Percentiles rank a stretch among this genome's conserved stretches.
These are phyloP conservation scores for Strigamia maritima DNA, from an alignment of 2,888 invertebrate species.

Conservation along the genomic window DNA sequence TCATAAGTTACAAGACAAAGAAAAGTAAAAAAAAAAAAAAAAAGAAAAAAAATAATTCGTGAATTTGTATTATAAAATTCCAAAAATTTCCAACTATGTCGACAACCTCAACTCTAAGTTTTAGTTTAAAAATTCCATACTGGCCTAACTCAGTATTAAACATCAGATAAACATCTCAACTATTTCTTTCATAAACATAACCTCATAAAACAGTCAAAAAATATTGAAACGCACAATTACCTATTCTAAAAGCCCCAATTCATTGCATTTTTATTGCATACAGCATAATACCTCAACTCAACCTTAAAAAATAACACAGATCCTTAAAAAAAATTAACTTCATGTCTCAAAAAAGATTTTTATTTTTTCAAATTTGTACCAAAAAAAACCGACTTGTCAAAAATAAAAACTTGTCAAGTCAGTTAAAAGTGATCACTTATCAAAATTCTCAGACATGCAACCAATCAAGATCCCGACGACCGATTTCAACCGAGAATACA, in stretches of 20 bases:
- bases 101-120: neutral
- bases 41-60: neutral
- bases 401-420: constrained; percentile 18
- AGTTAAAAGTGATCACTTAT: constrained; percentile 11
- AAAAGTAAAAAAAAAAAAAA: neutral
- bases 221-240: neutral
- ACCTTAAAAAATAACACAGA: neutral
- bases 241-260: constrained; percentile 8
- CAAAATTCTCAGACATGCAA: constrained; percentile 2
- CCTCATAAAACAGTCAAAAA: constrained; percentile 28
- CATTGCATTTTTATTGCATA: constrained; percentile 12
- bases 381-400: neutral
- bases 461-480: neutral
- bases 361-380: neutral
- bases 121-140: neutral
- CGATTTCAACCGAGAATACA: constrained; percentile 17
- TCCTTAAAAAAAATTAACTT: neutral
- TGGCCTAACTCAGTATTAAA: neutral
- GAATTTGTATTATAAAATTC: neutral
- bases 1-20: neutral
- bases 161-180: constrained; percentile 13
- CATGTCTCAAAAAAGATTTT: neutral
- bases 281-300: neutral
- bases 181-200: constrained; percentile 20
- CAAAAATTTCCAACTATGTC: neutral